These are phyloP conservation scores for Agonopterix alstromeriana DNA, from an alignment of 2,888 invertebrate genomes.

Conservation along the genomic window DNA sequence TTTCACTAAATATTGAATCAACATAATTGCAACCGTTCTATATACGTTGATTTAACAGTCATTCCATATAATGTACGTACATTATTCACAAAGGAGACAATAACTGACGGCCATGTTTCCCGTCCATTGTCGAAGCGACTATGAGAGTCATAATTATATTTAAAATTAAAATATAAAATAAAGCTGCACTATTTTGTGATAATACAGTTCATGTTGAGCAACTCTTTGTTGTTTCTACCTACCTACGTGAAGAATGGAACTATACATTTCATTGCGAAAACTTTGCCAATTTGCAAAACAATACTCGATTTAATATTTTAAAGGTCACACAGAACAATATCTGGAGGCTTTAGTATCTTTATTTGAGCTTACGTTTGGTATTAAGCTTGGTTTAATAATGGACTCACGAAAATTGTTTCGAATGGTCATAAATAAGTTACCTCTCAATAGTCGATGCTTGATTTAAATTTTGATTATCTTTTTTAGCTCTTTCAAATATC, in stretches of 20 bases:
- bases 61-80: conserved; percentile 48
- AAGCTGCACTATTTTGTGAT: conserved; percentile 50
- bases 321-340: conserved; percentile 44
- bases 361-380: conserved; percentile 4
- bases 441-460: too few species aligned
- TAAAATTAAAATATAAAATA: conserved; percentile 57
- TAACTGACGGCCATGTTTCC: conserved; percentile 50
- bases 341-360: neutral
- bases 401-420: neutral
- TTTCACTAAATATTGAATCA: conserved; percentile 62
- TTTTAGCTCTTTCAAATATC: too few species aligned
- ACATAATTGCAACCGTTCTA: conserved; percentile 46
- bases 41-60: conserved; percentile 42
- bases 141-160: conserved; percentile 59
- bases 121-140: conserved; percentile 63
- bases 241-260: neutral
- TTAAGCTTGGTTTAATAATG: conserved; percentile 1
- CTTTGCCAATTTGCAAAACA: conserved; percentile 45
- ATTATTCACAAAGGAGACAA: conserved; percentile 56
- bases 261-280: conserved; percentile 43
- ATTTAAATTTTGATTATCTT: too few species aligned
- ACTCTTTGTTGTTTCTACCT: conserved; percentile 17
- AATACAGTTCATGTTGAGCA: conserved; percentile 68
- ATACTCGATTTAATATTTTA: conserved; percentile 36
- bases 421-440: too few species aligned